phyloP scores from a whole-genome alignment of 2,888 invertebrate genomes.

The Byasa hedistus region DNA sequence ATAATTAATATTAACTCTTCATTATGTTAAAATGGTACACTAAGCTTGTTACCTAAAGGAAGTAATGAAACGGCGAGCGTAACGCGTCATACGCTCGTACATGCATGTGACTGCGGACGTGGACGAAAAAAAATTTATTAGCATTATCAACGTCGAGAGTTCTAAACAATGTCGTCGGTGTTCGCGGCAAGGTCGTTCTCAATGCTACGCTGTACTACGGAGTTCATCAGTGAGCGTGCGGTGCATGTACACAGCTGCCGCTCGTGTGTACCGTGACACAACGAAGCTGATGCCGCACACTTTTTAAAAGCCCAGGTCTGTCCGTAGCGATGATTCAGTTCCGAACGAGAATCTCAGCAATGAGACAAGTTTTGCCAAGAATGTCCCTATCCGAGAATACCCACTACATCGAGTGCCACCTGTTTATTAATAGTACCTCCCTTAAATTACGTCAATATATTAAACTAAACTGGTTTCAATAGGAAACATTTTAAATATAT shows the following conservation, averaged over 20 bases:
- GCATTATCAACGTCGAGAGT: constrained; percentile 37
- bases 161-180: constrained; percentile 39
- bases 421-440: constrained; percentile 8
- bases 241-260: constrained; percentile 33
- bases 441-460: constrained; percentile 39
- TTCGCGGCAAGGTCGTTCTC: constrained; percentile 68
- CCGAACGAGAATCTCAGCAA: constrained; percentile 14
- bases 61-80: neutral
- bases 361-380: constrained; percentile 11
- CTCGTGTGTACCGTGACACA: constrained; percentile 1
- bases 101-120: constrained; percentile 14
- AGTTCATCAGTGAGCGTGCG: constrained; percentile 16
- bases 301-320: constrained; percentile 12
- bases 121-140: constrained; percentile 35
- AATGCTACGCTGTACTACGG: constrained; percentile 52
- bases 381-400: constrained; percentile 12
- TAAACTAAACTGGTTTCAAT: constrained; percentile 41
- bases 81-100: constrained; percentile 8
- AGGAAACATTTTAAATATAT: neutral
- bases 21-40: neutral
- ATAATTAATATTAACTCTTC: too few relatives aligned
- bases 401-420: constrained; percentile 19
- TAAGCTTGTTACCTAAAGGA: neutral
- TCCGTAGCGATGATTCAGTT: constrained; percentile 19
- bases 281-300: constrained; percentile 3